Percentiles rank a stretch among this genome's conserved stretches.
Conservation (phyloP, 30 jellyfish, hydroid and myxozoan genomes). For the Turritopsis dohrnii region DNA sequence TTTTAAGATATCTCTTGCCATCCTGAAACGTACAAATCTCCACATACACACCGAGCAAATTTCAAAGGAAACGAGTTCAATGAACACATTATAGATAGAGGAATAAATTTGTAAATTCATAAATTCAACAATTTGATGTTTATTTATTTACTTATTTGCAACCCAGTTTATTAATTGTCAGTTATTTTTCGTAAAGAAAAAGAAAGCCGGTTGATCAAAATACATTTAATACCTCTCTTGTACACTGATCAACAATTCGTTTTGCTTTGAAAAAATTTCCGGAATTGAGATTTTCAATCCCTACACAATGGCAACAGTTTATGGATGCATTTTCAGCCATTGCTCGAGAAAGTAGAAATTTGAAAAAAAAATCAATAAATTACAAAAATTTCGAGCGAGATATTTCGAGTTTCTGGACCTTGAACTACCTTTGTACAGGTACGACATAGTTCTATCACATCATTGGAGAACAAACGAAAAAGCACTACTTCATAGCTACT, state of each 20-base stretch:
- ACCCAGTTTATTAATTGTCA: background rate
- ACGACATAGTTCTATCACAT: background rate
- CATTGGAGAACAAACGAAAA: conserved; percentile 1
- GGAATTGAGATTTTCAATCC: background rate
- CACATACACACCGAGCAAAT: too few species aligned
- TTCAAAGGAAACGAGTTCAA: background rate
- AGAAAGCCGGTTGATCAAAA: background rate
- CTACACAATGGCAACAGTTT: background rate
- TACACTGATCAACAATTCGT: background rate
- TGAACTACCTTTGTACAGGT: background rate
- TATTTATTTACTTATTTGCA: background rate
- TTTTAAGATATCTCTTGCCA: conserved; percentile 4
- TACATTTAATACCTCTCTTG: background rate
- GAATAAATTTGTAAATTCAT: background rate
- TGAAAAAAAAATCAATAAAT: background rate
- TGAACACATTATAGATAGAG: background rate
- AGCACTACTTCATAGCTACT: background rate
- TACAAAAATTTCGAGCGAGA: conserved; percentile 2
- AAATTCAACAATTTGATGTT: background rate
- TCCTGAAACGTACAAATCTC: background rate
- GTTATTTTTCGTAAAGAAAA: background rate
- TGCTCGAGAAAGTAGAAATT: conserved; percentile 10
- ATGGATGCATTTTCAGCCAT: background rate
- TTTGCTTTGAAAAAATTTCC: conserved; percentile 9
- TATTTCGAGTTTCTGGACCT: conserved; percentile 14